Evolutionary conservation across 1,140 invertebrate species (phyloP).

Genomic region (Neodiprion virginianus): DNA sequence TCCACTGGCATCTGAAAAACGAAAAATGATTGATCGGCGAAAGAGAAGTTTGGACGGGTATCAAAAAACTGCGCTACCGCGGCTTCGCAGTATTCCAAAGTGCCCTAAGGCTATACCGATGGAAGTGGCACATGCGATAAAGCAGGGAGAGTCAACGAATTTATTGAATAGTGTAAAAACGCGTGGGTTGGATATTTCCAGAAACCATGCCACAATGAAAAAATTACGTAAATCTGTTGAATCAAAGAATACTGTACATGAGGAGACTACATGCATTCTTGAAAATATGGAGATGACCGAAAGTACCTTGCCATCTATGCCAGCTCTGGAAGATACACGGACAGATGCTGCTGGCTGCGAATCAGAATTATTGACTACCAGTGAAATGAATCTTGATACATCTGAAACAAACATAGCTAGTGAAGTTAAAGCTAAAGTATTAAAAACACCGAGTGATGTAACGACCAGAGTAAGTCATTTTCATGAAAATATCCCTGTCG

Average conservation of each 20-base stretch:
- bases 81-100: neutral
- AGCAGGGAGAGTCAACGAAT: neutral
- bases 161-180: neutral
- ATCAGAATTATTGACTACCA: neutral
- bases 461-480: no score
- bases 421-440: no score
- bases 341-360: neutral
- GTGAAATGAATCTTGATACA: neutral
- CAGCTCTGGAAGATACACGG: neutral
- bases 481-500: neutral
- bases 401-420: no score
- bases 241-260: neutral
- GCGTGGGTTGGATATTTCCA: neutral
- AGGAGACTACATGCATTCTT: neutral
- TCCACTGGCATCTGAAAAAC: no score
- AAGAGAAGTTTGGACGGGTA: no score
- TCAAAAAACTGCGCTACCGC: no score
- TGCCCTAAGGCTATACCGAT: neutral
- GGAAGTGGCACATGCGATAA: neutral
- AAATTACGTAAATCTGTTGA: neutral
- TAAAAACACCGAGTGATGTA: no score
- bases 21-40: no score
- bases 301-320: neutral
- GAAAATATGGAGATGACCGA: no score
- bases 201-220: no score